Evolutionary conservation across 2,797 vertebrate species (phyloP).

Genomic region (Syngnathus rostellatus): DNA sequence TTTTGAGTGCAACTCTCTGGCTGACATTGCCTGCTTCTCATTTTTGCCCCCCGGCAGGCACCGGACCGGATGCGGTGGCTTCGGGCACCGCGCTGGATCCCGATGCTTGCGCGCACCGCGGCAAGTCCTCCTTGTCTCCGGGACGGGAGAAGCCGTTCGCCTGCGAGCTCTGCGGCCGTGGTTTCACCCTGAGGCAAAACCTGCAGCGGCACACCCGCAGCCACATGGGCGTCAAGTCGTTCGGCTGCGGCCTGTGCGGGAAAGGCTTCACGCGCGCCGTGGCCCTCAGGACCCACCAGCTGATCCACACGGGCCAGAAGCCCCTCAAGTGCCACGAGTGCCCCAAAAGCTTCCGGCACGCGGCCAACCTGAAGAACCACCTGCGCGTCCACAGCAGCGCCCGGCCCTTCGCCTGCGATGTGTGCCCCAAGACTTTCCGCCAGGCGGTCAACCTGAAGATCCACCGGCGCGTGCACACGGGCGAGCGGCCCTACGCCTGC

Average conservation of each 20-base stretch:
- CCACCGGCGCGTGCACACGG: constrained; percentile 68
- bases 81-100: constrained; percentile 24
- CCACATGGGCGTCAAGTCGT: constrained; percentile 58
- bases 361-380: constrained; percentile 69
- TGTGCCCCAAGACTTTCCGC: constrained; percentile 67
- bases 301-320: constrained; percentile 69
- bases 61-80: constrained; percentile 34
- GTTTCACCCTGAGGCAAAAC: constrained; percentile 69
- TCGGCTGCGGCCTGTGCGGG: constrained; percentile 55
- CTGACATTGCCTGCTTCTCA: background rate
- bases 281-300: constrained; percentile 61
- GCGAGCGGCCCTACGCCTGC: constrained; percentile 69
- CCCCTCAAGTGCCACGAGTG: constrained; percentile 62
- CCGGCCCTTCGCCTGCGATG: constrained; percentile 60
- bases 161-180: constrained; percentile 60
- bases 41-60: background rate
- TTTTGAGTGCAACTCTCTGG: too few species aligned
- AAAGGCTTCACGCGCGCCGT: constrained; percentile 68
- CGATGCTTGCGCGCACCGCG: background rate
- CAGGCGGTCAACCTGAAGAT: constrained; percentile 69
- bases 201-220: constrained; percentile 61
- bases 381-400: constrained; percentile 62
- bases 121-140: constrained; percentile 54
- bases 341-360: constrained; percentile 64
- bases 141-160: constrained; percentile 54